These are phyloP conservation scores for Indri indri DNA, from an alignment of 2,113 vertebrate genomes.

Conservation along the genomic window DNA sequence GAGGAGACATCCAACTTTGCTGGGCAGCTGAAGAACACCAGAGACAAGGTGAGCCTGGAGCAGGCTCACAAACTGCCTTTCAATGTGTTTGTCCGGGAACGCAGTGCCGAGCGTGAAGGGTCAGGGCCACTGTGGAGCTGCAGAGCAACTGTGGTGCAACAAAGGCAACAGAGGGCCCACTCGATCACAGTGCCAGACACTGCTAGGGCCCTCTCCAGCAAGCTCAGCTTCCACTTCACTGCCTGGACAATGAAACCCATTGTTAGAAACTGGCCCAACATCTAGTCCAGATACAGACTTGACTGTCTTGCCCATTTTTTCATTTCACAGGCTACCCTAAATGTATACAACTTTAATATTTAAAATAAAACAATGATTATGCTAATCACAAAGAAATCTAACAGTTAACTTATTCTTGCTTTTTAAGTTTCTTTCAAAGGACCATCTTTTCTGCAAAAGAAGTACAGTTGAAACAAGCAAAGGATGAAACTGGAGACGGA, in stretches of 20 bases:
- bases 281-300: neutral
- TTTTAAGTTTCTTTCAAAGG: slow-evolving; percentile 26
- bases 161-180: neutral
- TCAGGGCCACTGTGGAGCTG: neutral
- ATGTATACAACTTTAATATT: neutral
- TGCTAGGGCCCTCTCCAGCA: neutral
- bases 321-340: neutral
- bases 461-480: neutral
- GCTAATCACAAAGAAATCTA: neutral
- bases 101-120: no score
- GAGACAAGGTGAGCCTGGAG: no score
- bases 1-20: neutral
- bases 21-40: neutral
- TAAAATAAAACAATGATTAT: slow-evolving; percentile 19
- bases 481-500: neutral
- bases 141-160: neutral
- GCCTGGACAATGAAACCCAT: neutral
- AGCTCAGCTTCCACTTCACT: neutral
- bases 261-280: neutral
- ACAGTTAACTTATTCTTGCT: neutral
- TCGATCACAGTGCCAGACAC: neutral
- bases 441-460: neutral
- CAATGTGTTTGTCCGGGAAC: neutral
- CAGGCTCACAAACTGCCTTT: neutral
- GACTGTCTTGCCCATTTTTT: neutral